Evolutionary conservation across 2,113 vertebrate species (phyloP), one percentile per base, ranked within the genome.

Genomic region (Mormyrus iriodes): DNA sequence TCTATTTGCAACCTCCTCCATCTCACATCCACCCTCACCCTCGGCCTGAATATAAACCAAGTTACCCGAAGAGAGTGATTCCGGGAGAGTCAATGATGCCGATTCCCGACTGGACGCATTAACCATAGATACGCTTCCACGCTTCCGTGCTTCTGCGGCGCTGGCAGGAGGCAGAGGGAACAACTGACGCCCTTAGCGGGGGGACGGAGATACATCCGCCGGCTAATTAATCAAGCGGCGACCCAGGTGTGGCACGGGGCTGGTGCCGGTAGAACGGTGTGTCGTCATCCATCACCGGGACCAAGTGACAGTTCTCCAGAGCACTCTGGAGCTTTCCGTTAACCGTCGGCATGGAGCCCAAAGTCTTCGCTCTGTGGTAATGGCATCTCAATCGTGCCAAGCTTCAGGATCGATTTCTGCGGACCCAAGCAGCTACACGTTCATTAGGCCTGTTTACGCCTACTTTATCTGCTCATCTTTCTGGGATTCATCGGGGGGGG

Each of bases 181-280:
- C 46, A 90, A 93, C 93, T 94, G 94, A 17, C 19, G 85, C 24
- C 46, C 49, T 52, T 53, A 35, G 85, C 49, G 5, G 48, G n/a
- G n/a, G 49, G 85, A 86, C 10, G 0, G 27, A 53, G n/a, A 94
- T 92, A 73, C 82, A 48, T 44, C 82, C 42, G 39, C 39, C 94
- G 94, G 96, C 93, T 94, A 96, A 96, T 93, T 91, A 92, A 93
- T 92, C 93, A 92, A 94, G 91, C 58, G 88, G 87, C 88, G 92
- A 92, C 94, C 91, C 93, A 93, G 93, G 90, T 90, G 93, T 91
- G 90, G 93, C 91, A 92, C 92, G 89, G 61, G 65, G 73, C 92
- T 90, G 91, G 88, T 44, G 90, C 89, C 92, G 91, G 92, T 46
- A 92, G 84, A 53, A 88, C 24, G 90, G 76, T 89, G 91, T 89